Evolutionary conservation across 2,888 invertebrate genomes (phyloP).

Genomic region (Cryptocephalus moraei): DNA sequence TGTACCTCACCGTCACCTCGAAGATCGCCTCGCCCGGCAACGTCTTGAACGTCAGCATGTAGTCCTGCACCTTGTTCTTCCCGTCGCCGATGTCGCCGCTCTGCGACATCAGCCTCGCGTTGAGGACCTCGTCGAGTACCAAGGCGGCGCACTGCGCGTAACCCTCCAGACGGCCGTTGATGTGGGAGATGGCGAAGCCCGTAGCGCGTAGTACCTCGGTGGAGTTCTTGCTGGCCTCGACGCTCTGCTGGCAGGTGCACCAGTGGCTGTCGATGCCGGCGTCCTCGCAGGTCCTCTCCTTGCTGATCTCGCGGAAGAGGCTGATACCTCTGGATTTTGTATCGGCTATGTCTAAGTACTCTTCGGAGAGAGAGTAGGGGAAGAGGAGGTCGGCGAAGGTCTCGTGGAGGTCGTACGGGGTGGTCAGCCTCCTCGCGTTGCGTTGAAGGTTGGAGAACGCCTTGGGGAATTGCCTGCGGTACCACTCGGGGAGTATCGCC

Average conservation of each 20-base stretch:
- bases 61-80: slow-evolving; percentile 42
- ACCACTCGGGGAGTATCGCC: slow-evolving; percentile 62
- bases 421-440: slow-evolving; percentile 65
- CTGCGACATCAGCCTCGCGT: slow-evolving; percentile 53
- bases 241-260: slow-evolving; percentile 75
- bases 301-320: slow-evolving; percentile 64
- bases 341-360: slow-evolving; percentile 24
- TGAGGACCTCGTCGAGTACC: slow-evolving; percentile 48
- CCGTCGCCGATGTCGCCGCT: slow-evolving; percentile 32
- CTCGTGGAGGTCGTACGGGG: slow-evolving; percentile 75
- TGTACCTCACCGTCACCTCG: slow-evolving; percentile 62
- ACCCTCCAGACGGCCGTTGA: slow-evolving; percentile 52
- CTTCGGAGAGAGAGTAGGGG: slow-evolving; percentile 22
- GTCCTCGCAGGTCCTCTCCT: slow-evolving; percentile 60
- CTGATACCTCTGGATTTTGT: slow-evolving; percentile 36
- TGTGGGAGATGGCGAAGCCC: slow-evolving; percentile 47
- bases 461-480: slow-evolving; percentile 49
- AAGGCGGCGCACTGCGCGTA: slow-evolving; percentile 58
- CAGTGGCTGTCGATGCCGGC: slow-evolving; percentile 76
- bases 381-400: slow-evolving; percentile 62
- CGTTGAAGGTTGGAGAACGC: slow-evolving; percentile 53
- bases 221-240: slow-evolving; percentile 45
- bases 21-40: slow-evolving; percentile 62
- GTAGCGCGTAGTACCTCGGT: slow-evolving; percentile 48
- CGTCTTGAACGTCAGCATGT: slow-evolving; percentile 52